Base-by-base conservation (phyloP, 2,888 invertebrate species). In the Drosophila anomelani region DNA sequence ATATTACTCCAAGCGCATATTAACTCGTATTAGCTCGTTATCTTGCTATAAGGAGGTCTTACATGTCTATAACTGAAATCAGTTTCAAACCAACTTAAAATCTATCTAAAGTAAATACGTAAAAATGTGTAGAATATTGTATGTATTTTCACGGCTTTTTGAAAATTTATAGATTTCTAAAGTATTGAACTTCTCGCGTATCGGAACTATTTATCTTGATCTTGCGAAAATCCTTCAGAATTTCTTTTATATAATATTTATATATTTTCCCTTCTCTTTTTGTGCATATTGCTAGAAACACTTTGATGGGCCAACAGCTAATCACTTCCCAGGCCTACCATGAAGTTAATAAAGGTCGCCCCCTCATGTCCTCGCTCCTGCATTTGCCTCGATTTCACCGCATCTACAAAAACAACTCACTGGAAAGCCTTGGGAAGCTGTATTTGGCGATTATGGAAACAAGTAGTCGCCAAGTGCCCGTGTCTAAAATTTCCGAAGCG, bases 301-400 rank as follows among this genome's bases (percentile, higher is more conserved):
- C 93, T 69, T 91, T 96, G n/a, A 75, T 94, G 2, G 91, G 93
- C 8, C 92, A 94, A 55, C 93, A 94, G 41, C 90, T 96, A 9
- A 93, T 96, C 41, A 93, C 93, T 0, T 94, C 95, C 79, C 96
- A 96, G 92, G 82, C 91, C 29, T 94, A 94, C 86, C 93, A 93
- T 77, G 93, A 94, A 72, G 94, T 93, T 80, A 92, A 92, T 20
- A 83, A 88, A 0, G 91, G 91, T 1, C 91, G 93, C 44, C 92
- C 93, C 43, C 91, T 92, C 54, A 91, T 91, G 39, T 93, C 93
- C 0, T 93, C 93, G 63, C 88, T 95, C 49, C 85, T 95, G n/a
- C 95, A 95, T 79, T 89, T 96, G 57, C 93, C 94, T 2, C 93
- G 95, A 55, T 97, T 96, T 90, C 95, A 93, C 86, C 92, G 93